These are phyloP conservation scores for Eupithecia tripunctaria DNA, from an alignment of 2,888 invertebrate species.

Conservation along the genomic window DNA sequence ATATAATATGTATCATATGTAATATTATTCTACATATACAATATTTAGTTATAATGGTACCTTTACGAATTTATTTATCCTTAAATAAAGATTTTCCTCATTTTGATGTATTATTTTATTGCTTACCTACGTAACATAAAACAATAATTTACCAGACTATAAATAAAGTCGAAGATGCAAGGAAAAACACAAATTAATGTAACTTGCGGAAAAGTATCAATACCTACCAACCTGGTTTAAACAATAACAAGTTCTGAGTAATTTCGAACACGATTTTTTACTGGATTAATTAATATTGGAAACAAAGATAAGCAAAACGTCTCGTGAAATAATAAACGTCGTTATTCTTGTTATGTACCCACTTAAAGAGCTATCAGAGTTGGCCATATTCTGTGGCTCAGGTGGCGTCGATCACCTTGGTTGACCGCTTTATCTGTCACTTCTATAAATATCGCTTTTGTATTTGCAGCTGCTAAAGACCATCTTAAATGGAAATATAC, in stretches of 20 bases:
- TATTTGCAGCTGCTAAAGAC: not conserved
- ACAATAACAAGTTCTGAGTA: not conserved
- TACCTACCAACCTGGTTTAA: not conserved
- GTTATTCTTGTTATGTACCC: not conserved
- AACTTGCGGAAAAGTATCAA: constrained; percentile 2
- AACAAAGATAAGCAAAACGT: not conserved
- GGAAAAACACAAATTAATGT: constrained; percentile 20
- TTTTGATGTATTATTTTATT: constrained; percentile 14
- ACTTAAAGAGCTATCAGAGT: not conserved
- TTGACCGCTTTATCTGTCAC: constrained; percentile 26
- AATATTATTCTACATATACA: too few species aligned
- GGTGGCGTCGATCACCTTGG: constrained; percentile 17
- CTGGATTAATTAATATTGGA: not conserved
- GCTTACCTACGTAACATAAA: not conserved
- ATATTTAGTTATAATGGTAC: not conserved
- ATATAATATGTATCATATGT: too few species aligned
- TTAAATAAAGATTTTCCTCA: constrained; percentile 24
- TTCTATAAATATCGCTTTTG: constrained; percentile 25
- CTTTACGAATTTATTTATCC: constrained; percentile 18
- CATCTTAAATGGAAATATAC: constrained; percentile 6
- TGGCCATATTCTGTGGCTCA: not conserved
- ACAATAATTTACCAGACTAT: constrained; percentile 9
- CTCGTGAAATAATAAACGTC: not conserved
- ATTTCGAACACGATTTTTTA: not conserved
- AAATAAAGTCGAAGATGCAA: not conserved